phyloP scores from a whole-genome alignment of 2,797 vertebrate species.

The Carduelis carduelis region DNA sequence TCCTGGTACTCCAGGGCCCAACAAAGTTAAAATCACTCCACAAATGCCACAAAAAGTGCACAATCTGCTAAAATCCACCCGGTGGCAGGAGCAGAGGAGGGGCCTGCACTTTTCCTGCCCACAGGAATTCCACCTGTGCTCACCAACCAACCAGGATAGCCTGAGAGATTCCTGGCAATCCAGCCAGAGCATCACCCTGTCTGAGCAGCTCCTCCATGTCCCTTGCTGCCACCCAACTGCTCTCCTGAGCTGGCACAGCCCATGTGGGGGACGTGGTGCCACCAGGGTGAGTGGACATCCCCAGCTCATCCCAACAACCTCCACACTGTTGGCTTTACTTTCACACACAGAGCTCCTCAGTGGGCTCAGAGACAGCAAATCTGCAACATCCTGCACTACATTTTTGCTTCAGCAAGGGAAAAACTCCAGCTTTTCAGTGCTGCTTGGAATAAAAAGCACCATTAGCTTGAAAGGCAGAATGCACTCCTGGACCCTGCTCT shows the following conservation, averaged over 20 bases:
- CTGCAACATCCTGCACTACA: background rate
- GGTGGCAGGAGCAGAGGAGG: background rate
- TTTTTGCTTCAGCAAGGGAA: background rate
- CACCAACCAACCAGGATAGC: accelerated
- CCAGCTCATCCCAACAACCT: background rate
- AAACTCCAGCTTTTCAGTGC: background rate
- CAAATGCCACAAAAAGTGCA: background rate
- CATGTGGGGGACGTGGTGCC: accelerated
- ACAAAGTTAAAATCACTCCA: background rate
- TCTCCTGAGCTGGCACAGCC: background rate
- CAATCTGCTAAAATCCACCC: background rate
- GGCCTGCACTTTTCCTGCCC: background rate
- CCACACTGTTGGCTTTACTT: accelerated
- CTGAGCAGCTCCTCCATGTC: background rate
- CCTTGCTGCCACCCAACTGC: background rate
- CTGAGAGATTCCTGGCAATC: accelerated
- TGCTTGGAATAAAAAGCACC: background rate
- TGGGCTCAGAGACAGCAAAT: background rate
- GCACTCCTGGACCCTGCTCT: background rate
- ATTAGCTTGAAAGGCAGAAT: background rate
- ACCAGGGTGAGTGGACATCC: accelerated
- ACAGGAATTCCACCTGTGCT: accelerated
- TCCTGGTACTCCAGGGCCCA: background rate
- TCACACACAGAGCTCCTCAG: accelerated
- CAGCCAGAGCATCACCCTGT: background rate